Conservation (phyloP, 2,797 vertebrate genomes). For the Crax fasciolata region DNA sequence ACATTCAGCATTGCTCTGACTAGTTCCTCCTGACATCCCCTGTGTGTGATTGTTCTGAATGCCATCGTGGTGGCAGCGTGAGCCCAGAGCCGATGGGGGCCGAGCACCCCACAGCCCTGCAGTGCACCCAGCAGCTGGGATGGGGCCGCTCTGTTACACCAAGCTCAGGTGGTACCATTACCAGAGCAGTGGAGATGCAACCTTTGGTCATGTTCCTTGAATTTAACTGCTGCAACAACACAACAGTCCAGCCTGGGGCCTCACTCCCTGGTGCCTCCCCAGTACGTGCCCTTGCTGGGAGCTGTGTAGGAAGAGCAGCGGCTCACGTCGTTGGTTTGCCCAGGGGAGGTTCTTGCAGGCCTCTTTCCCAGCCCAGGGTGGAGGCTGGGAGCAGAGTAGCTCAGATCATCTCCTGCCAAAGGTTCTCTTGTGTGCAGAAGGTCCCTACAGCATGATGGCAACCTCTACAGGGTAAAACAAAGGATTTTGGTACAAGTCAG, state of each 20-base stretch:
- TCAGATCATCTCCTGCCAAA: background rate
- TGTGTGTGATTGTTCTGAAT: background rate
- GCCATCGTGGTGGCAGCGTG: background rate
- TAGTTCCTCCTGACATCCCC: background rate
- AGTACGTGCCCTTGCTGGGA: too few relatives aligned
- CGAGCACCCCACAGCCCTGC: background rate
- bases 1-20: background rate
- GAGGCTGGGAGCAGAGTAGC: background rate
- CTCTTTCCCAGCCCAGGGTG: background rate
- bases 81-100: background rate
- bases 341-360: background rate
- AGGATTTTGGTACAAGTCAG: background rate
- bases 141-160: background rate
- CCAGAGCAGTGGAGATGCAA: background rate
- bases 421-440: background rate
- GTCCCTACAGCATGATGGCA: rapidly evolving
- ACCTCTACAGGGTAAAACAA: background rate
- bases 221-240: background rate
- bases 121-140: background rate
- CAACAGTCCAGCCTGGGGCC: background rate
- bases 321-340: background rate
- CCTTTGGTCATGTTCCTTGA: background rate
- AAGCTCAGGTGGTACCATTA: rapidly evolving
- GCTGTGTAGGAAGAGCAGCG: background rate
- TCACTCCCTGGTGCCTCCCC: background rate